phyloP scores from a whole-genome alignment of 1,140 invertebrate species.

The Lerema accius region DNA sequence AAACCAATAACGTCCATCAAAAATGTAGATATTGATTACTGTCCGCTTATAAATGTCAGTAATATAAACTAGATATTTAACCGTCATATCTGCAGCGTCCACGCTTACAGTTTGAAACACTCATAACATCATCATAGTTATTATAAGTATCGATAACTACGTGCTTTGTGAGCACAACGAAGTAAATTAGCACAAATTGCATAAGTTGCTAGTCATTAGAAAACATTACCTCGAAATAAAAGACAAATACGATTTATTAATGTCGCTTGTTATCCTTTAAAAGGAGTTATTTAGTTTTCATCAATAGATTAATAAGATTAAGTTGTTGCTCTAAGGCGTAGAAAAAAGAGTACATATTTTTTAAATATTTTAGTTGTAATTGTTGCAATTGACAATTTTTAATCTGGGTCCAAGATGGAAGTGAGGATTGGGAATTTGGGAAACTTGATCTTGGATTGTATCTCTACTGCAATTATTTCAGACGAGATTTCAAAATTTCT shows the following conservation, averaged over 20 bases:
- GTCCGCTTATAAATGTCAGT: too few species aligned
- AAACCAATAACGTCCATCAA: too few species aligned
- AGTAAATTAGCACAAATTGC: slow-evolving; percentile 57
- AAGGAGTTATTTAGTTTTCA: slow-evolving; percentile 69
- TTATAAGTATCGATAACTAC: slow-evolving; percentile 39
- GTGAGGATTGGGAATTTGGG: slow-evolving; percentile 48
- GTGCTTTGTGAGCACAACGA: slow-evolving; percentile 58
- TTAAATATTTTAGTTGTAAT: slow-evolving; percentile 69
- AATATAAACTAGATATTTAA: too few species aligned
- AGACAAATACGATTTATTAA: slow-evolving; percentile 64
- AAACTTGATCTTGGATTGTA: slow-evolving; percentile 32
- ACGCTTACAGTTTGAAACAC: slow-evolving; percentile 33
- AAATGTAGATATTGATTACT: too few species aligned
- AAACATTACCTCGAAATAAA: slow-evolving; percentile 68
- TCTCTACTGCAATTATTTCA: slow-evolving; percentile 14
- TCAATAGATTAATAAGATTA: slow-evolving; percentile 64
- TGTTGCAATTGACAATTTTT: slow-evolving; percentile 67
- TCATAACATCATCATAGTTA: slow-evolving; percentile 36
- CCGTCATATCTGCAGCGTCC: too few species aligned
- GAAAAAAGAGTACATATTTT: slow-evolving; percentile 68
- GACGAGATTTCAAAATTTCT: slow-evolving; percentile 32
- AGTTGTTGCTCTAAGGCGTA: slow-evolving; percentile 67
- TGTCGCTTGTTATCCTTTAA: slow-evolving; percentile 77
- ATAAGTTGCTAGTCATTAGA: slow-evolving; percentile 66
- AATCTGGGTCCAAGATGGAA: slow-evolving; percentile 75